A percentile compares a stretch with the other conserved stretches of the same genome.
These are phyloP conservation scores for Anhinga rufa DNA, from an alignment of 2,113 vertebrate genomes.

Conservation along the genomic window DNA sequence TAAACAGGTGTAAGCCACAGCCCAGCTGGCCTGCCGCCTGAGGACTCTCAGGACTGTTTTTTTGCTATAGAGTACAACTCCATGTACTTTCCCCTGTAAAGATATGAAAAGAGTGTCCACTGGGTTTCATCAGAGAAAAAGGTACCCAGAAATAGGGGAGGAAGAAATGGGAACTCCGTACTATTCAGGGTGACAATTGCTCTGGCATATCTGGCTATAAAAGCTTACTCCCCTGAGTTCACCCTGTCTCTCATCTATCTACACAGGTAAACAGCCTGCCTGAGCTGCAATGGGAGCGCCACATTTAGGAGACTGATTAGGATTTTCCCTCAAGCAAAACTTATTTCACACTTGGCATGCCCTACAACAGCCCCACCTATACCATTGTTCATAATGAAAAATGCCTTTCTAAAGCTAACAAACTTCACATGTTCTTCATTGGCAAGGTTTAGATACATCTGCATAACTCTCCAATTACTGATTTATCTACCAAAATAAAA, in stretches of 20 bases:
- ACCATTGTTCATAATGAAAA: background rate
- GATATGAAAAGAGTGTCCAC: fast-evolving
- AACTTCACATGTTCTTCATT: background rate
- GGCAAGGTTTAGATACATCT: background rate
- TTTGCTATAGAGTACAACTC: background rate
- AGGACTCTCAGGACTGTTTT: background rate
- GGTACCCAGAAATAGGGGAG: background rate
- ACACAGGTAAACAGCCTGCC: background rate
- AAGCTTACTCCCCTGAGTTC: background rate
- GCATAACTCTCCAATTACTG: background rate
- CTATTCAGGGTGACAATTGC: background rate
- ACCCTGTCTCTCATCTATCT: background rate
- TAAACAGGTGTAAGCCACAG: background rate
- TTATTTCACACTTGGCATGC: background rate
- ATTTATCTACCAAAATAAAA: background rate
- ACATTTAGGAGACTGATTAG: background rate
- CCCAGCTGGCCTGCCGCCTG: background rate
- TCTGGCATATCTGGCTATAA: background rate
- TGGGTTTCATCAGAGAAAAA: background rate
- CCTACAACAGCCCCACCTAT: fast-evolving
- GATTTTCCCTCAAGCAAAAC: background rate
- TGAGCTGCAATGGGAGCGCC: background rate
- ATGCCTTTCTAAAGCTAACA: background rate
- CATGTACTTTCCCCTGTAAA: too few relatives aligned
- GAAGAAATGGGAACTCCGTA: background rate